Conservation (phyloP, 2,797 vertebrate species). For the Cryptoprocta ferox region DNA sequence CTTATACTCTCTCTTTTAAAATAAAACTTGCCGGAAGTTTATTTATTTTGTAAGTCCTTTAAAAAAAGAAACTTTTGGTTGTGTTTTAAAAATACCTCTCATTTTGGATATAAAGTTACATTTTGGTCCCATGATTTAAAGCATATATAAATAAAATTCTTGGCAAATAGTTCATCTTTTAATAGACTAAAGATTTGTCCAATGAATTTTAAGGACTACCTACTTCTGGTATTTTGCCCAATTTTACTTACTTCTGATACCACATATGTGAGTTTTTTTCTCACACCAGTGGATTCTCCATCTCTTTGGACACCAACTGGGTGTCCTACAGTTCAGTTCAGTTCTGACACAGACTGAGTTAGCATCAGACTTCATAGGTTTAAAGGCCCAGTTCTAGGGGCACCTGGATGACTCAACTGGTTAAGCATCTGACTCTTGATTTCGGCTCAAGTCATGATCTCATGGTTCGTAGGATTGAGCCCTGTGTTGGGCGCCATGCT, state of each 20-base stretch:
- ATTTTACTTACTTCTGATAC: neutral
- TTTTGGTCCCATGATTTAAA: neutral
- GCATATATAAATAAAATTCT: neutral
- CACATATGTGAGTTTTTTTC: neutral
- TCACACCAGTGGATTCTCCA: neutral
- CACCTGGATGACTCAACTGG: too few relatives aligned
- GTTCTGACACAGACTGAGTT: neutral
- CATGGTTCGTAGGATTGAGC: too few relatives aligned
- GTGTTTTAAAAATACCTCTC: neutral
- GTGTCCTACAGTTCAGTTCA: neutral
- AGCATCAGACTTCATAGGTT: neutral
- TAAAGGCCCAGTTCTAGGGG: neutral
- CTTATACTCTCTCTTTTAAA: neutral
- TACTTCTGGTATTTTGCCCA: neutral
- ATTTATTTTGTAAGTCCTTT: slow-evolving; percentile 6
- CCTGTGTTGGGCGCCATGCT: too few relatives aligned
- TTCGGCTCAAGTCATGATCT: too few relatives aligned
- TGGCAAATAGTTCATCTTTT: neutral
- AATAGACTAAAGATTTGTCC: slow-evolving; percentile 12
- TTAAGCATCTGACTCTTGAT: too few relatives aligned
- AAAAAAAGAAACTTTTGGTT: neutral
- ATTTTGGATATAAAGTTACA: neutral
- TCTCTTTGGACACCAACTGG: neutral
- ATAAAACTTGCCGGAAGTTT: neutral
- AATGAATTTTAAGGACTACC: neutral